Percentiles rank a stretch among this genome's conserved stretches.
Conservation (phyloP, 2,113 vertebrate species). For the Prinia subflava region DNA sequence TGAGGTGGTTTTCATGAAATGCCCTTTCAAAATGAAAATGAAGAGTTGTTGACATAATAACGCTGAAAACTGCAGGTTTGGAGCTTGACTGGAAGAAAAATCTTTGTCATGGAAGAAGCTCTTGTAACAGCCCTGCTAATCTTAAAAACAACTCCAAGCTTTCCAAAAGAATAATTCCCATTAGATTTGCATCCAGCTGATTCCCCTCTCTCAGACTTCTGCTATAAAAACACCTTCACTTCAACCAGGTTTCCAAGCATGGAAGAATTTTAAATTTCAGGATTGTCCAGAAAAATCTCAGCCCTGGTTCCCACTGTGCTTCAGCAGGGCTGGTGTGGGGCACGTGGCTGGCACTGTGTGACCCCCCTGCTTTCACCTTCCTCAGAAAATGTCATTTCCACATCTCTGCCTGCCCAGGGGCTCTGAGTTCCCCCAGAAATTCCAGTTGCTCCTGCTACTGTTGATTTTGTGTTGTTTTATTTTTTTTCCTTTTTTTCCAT, state of each 20-base stretch:
- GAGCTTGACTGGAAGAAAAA: not conserved
- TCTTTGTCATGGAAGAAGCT: not conserved
- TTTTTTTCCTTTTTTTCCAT: not conserved
- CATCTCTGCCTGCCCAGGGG: not conserved
- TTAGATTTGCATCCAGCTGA: not conserved
- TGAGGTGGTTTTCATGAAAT: not conserved
- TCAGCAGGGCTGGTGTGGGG: accelerated
- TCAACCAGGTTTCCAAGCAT: not conserved
- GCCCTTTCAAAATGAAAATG: not conserved
- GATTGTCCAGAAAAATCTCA: accelerated
- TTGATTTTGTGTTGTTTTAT: too few relatives aligned
- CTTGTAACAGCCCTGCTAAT: not conserved
- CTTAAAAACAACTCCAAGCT: not conserved
- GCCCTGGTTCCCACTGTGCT: not conserved
- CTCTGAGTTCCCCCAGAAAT: not conserved
- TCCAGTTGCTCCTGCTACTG: not conserved
- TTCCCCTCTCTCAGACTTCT: not conserved
- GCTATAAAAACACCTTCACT: accelerated
- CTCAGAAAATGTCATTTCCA: not conserved
- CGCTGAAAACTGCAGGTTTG: not conserved
- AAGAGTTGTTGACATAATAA: not conserved
- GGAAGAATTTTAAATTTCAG: not conserved
- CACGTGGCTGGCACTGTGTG: not conserved
- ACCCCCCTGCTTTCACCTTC: not conserved
- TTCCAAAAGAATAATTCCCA: not conserved